These are phyloP conservation scores for Gadopsis bispinosus DNA, from an alignment of 2,797 vertebrate species.

Conservation along the genomic window DNA sequence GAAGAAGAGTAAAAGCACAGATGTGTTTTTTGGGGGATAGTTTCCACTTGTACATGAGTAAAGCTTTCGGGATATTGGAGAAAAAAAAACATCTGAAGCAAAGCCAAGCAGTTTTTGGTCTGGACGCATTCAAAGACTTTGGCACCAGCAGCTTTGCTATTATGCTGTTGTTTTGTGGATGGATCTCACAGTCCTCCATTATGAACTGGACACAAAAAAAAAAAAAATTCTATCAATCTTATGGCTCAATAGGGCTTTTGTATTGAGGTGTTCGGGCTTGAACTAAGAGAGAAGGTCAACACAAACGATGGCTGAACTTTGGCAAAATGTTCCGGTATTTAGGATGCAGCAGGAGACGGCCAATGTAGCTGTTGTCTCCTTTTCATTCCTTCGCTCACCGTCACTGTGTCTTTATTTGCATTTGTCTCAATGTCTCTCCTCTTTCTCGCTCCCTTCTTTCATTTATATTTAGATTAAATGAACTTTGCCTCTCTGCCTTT, in stretches of 20 bases:
- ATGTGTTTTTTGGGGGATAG: neutral
- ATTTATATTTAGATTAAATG: neutral
- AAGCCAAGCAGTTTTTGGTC: neutral
- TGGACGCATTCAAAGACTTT: neutral
- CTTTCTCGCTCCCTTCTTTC: neutral
- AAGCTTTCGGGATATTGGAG: neutral
- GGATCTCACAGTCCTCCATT: conserved; percentile 1
- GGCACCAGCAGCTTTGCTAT: neutral
- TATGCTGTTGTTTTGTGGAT: neutral
- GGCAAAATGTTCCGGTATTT: conserved; percentile 45
- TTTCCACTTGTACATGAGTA: neutral
- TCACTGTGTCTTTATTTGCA: neutral
- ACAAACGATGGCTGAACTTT: conserved; percentile 49
- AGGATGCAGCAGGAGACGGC: conserved; percentile 7
- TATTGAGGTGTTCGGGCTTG: conserved; percentile 2
- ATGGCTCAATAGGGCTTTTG: conserved; percentile 2
- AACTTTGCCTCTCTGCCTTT: conserved; percentile 9
- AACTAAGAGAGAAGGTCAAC: conserved; percentile 43
- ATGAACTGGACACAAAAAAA: conserved; percentile 13
- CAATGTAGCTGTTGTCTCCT: conserved; percentile 18
- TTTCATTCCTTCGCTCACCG: neutral
- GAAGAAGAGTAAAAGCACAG: neutral
- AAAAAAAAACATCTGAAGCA: neutral
- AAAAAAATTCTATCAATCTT: neutral
- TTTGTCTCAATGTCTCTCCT: neutral